Base-by-base conservation (phyloP, 2,113 vertebrate species). In the Salvelinus sp. region DNA sequence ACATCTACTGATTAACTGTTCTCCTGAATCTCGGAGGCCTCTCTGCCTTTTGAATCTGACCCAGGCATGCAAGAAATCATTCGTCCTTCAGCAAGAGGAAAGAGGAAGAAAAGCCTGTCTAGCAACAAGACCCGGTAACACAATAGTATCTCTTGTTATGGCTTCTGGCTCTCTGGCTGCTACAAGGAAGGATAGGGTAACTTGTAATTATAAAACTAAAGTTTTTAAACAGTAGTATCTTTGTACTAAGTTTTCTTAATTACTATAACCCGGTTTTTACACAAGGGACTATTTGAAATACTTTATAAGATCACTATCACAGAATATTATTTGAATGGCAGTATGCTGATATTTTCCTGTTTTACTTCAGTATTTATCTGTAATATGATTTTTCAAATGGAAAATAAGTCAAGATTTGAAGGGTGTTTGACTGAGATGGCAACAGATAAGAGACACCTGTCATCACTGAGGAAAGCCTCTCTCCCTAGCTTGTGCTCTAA, bases 101-200 rank as follows among this genome's bases (percentile, higher is more conserved):
- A 71, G 80, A 85, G 85, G 85, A 87, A 85, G 83, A 84, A 70
- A 76, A 81, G 38, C 69, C 69, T 63, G 20, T 69, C 68, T 33
- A 6, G 76, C 62, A 60, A 33, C 70, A 63, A 71, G 70, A 78
- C 66, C 47, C 50, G 3, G 30, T 44, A 64, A n/a, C 83, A 89
- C 86, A 90, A 88, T 82, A 84, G 79, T 82, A 83, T 78, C 83
- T 81, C 78, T 83, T 83, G 83, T 87, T 60, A 14, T 54, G 71
- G 47, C 75, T 82, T 23, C 71, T 47, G 74, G 66, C 69, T 48
- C 72, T 79, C 64, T 70, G 75, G 71, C 33, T 9, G 23, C 62
- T n/a, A 27, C 65, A 13, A 72, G 77, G 78, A 68, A 69, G 78
- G 79, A 79, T 83, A 85, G 84, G 79, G 83, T 85, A 80, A 84